These are phyloP conservation scores for Anagyrus pseudococci DNA, from an alignment of 2,888 invertebrate genomes.

Conservation along the genomic window DNA sequence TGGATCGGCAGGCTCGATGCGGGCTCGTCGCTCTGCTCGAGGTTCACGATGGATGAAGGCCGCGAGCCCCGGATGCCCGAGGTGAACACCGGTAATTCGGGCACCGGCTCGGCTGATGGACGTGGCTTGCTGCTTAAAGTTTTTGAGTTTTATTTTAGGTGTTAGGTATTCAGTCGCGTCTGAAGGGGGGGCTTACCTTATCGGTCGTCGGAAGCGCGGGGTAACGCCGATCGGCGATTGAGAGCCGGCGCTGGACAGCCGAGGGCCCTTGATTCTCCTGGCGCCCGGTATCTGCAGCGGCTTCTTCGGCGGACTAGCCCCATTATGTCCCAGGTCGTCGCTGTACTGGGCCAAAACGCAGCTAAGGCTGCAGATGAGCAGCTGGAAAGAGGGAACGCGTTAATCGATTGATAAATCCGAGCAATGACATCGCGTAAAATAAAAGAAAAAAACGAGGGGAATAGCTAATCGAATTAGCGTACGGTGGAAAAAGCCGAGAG, in stretches of 20 bases:
- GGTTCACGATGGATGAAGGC: constrained; percentile 4
- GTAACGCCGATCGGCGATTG: not conserved
- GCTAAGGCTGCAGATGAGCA: constrained; percentile 45
- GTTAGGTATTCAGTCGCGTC: not conserved
- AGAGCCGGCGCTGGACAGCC: not conserved
- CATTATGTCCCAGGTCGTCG: not conserved
- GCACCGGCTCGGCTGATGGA: constrained; percentile 26
- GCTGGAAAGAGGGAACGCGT: constrained; percentile 42
- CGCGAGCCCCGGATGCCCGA: constrained; percentile 32
- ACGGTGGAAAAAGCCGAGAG: too few relatives aligned
- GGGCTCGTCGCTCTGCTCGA: constrained; percentile 34
- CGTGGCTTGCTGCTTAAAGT: constrained; percentile 25
- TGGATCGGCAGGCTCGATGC: constrained; percentile 22
- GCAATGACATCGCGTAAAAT: too few relatives aligned
- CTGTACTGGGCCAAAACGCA: constrained; percentile 44
- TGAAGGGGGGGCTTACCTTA: not conserved
- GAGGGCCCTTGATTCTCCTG: not conserved
- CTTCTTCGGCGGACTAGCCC: not conserved
- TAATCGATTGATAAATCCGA: too few relatives aligned
- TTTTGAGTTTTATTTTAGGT: not conserved
- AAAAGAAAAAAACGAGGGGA: too few relatives aligned
- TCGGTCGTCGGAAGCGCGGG: not conserved
- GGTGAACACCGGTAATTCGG: constrained; percentile 36
- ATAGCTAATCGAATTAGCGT: too few relatives aligned
- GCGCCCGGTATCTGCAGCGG: not conserved